phyloP scores from a whole-genome alignment of 35 echinoderm and acorn worm species.

The Apostichopus japonicus region DNA sequence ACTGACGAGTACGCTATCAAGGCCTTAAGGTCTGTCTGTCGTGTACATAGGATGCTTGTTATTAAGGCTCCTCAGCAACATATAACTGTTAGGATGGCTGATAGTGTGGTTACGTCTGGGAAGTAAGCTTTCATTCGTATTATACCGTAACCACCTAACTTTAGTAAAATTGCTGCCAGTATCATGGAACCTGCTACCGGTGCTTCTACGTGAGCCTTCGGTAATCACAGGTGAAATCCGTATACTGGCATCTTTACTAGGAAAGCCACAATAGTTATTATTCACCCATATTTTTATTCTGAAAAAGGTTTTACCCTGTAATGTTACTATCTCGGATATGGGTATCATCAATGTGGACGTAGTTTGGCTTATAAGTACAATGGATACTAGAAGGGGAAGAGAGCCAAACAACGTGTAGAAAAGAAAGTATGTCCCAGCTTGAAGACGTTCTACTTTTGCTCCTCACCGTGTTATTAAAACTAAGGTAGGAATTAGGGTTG shows the following conservation, averaged over 20 bases:
- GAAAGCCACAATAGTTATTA: conserved; percentile 46
- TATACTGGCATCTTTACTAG: background rate
- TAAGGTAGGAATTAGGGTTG: conserved; percentile 63
- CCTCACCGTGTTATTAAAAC: conserved; percentile 73
- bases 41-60: conserved; percentile 63
- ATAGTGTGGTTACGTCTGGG: background rate
- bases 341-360: conserved; percentile 3
- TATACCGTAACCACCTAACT: background rate
- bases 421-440: conserved; percentile 69
- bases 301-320: background rate
- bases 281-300: conserved; percentile 35
- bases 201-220: conserved; percentile 20
- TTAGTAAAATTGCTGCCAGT: background rate
- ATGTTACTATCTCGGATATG: background rate
- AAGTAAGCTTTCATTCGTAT: conserved; percentile 19
- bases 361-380: conserved; percentile 25
- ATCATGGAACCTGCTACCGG: background rate
- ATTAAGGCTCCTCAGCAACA: conserved; percentile 67
- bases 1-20: conserved; percentile 77
- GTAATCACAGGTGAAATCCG: background rate
- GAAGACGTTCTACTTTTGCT: conserved; percentile 65
- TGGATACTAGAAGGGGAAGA: conserved; percentile 48
- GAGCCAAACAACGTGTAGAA: conserved; percentile 74
- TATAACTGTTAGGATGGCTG: background rate
- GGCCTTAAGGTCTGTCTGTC: conserved; percentile 73